A percentile compares a stretch with the other conserved stretches of the same genome.
phyloP scores from a whole-genome alignment of 2,797 vertebrate species.

The Lagocephalus sceleratus region DNA sequence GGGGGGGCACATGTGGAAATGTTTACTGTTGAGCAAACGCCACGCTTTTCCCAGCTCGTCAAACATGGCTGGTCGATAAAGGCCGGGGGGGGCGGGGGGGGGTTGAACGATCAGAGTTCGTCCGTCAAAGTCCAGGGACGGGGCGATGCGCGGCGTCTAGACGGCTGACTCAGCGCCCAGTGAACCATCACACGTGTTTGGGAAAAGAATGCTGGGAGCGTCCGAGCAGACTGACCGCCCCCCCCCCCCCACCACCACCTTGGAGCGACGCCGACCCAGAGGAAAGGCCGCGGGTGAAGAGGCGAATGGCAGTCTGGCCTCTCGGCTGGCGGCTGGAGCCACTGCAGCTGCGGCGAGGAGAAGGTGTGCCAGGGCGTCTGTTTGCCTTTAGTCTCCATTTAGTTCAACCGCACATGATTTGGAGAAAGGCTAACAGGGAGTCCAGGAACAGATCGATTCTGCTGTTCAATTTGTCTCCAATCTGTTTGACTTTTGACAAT shows the following conservation, averaged over 20 bases:
- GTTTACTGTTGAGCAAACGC: conserved; percentile 67
- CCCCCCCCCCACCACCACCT: no score
- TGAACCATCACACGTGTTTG: conserved; percentile 49
- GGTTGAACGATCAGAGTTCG: conserved; percentile 55
- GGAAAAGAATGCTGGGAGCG: conserved; percentile 52
- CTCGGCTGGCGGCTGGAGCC: background rate
- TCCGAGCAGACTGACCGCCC: no score
- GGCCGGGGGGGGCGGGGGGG: no score
- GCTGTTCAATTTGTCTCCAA: conserved; percentile 10
- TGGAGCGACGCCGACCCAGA: no score
- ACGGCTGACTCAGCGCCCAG: conserved; percentile 48
- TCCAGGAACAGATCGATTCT: conserved; percentile 13
- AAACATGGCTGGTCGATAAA: conserved; percentile 69
- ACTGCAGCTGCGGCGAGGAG: conserved; percentile 1
- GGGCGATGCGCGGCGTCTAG: conserved; percentile 47
- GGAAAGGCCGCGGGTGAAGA: conserved; percentile 1
- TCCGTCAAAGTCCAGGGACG: conserved; percentile 77
- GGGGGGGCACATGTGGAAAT: conserved; percentile 62
- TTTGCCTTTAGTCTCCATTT: conserved; percentile 22
- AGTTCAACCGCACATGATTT: conserved; percentile 5
- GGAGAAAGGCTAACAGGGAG: conserved; percentile 8
- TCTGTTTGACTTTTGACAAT: background rate
- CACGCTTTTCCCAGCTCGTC: conserved; percentile 58
- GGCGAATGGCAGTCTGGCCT: conserved; percentile 5
- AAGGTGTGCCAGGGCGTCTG: background rate